Percentiles rank a stretch among this genome's conserved stretches.
Conservation (phyloP, 2,888 invertebrate species). For the Eilema depressum region DNA sequence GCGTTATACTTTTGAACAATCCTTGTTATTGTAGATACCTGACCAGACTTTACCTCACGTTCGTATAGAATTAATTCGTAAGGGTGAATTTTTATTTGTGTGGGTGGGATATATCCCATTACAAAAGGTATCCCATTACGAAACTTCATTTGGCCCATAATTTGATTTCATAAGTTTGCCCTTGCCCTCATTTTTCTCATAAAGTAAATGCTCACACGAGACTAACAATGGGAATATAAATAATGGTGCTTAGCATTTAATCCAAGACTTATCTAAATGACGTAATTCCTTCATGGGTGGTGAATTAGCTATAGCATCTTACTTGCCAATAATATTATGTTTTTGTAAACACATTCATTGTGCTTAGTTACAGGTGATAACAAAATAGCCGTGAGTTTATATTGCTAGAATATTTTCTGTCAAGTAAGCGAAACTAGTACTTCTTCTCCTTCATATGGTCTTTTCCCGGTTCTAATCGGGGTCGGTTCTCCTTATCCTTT, state of each 20-base stretch:
- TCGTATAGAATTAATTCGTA: no score
- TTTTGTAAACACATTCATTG: not conserved
- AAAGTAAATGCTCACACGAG: not conserved
- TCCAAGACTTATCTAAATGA: not conserved
- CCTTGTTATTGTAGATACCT: no score
- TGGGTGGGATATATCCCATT: not conserved
- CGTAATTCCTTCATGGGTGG: not conserved
- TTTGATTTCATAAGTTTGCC: not conserved
- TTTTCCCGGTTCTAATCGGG: no score
- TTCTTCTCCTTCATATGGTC: no score
- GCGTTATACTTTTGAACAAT: not conserved
- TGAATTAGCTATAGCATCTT: not conserved
- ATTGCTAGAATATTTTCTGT: not conserved
- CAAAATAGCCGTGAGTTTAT: no score
- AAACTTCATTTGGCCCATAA: not conserved
- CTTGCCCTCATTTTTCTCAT: not conserved
- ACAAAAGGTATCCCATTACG: not conserved
- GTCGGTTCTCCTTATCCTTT: no score
- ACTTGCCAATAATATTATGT: not conserved
- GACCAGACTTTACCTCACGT: no score
- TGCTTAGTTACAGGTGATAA: no score
- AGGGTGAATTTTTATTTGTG: not conserved
- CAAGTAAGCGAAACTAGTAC: not conserved
- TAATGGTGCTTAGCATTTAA: not conserved
- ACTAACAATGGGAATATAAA: not conserved